Evolutionary conservation across 2,888 invertebrate species (phyloP), one percentile per base, ranked within the genome.

Genomic region (Bhutanitis thaidina): DNA sequence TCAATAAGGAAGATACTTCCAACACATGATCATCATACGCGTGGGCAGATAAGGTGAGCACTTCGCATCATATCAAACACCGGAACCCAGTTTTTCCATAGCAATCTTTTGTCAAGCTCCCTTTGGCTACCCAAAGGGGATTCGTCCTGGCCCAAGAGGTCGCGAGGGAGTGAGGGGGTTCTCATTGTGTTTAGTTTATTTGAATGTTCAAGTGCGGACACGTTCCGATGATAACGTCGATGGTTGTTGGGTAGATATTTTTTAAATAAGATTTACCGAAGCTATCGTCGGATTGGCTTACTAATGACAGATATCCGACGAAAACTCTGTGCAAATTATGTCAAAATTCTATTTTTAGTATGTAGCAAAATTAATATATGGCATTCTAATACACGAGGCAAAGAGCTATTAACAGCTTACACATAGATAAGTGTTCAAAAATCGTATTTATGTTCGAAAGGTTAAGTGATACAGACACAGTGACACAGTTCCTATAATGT

Each of bases 161-260:
- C 53, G 53, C 61, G 58, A 53, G 37, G 29, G 37, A 29, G 54
- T 58, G 63, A 56, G 54, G 53, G 49, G 60, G 49, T 64, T 62
- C 62, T 70, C 64, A 78, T 80, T 80, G 79, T 82, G 71, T 69
- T 54, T 63, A 62, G 68, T 71, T 74, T 74, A 82, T 84, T 83
- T 84, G 77, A 84, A 85, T 85, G 83, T 81, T 78, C 77, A 80
- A 82, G 80, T 75, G 74, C 74, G 71, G 72, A 71, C 71, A 73
- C 70, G 74, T 64, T 71, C 69, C 60, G 71, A 71, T 73, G 74
- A 74, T 71, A 73, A 73, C 69, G 76, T 74, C 74, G 73, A 78
- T 79, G 53, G 8, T 15, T 7, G 8, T 14, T 36, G 0, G 15
- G 2, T 16, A 9, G 7, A 15, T 36, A 2, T 36, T 34, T 34